These are phyloP conservation scores for Troides oblongomaculatus DNA, from an alignment of 2,888 invertebrate species.

Conservation along the genomic window DNA sequence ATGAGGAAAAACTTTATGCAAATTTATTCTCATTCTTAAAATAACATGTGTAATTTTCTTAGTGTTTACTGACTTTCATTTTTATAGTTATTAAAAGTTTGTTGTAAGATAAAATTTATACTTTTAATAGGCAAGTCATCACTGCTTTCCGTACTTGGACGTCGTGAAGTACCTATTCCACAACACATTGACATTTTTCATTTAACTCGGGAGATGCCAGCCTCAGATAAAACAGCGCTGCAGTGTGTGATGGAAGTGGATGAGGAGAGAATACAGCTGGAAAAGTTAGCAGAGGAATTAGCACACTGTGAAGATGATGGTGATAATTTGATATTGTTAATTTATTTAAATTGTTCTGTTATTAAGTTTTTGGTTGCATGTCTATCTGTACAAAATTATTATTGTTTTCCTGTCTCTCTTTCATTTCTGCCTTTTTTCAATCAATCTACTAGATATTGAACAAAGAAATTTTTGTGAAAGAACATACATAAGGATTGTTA, in stretches of 20 bases:
- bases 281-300: slow-evolving; percentile 94
- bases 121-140: slow-evolving; percentile 90
- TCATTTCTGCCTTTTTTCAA: not conserved
- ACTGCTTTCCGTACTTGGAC: slow-evolving; percentile 92
- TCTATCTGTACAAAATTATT: not conserved
- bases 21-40: not conserved
- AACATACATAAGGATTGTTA: not conserved
- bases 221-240: slow-evolving; percentile 97
- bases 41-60: not conserved
- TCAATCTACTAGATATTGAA: not conserved
- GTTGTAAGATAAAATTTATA: not conserved
- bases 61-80: not conserved
- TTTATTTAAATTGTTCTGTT: not conserved
- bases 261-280: slow-evolving; percentile 93
- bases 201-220: slow-evolving; percentile 97
- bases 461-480: too few species aligned
- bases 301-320: slow-evolving; percentile 93
- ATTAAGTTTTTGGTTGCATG: not conserved
- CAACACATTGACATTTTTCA: slow-evolving; percentile 99
- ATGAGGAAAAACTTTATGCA: not conserved
- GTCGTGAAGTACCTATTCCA: slow-evolving; percentile 97
- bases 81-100: not conserved
- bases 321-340: slow-evolving; percentile 45
- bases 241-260: slow-evolving; percentile 99
- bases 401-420: not conserved